Base-by-base conservation (phyloP, 1,140 invertebrate species). In the Neodiprion fabricii region DNA sequence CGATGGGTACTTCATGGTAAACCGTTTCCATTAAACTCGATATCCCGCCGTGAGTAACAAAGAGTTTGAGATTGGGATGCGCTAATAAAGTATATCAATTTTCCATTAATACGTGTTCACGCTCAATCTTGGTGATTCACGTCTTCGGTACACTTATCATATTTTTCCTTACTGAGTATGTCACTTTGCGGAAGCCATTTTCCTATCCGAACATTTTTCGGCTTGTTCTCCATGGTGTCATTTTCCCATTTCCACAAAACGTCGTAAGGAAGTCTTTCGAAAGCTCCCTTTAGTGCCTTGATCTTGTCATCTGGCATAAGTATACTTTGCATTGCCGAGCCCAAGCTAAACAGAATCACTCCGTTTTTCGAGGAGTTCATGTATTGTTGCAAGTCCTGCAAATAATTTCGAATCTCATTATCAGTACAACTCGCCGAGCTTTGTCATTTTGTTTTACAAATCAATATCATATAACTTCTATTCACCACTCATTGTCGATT, bases 101-200 rank as follows among this genome's bases (percentile, higher is more conserved):
- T 40, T 40, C 28, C 28, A 40, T 40, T 40, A 40, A 40, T 40
- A 40, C 1, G 28, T 67, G n/a, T 48, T 72, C 11, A 3, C 11
- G 68, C 10, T 67, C 14, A 14, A 66, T 65, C 28, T 28, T 48
- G 9, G n/a, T 28, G 11, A 47, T 74, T 73, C 28, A 40, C 28
- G 28, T 40, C 28, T 1, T 40, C 28, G 5, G 28, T 40, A 40
- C 28, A 67, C 70, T 7, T 67, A 21, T n/a, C 50, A 61, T 61
- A 72, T 23, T 75, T 73, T 11, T 69, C 73, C 73, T 74, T 75
- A 83, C 89, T 90, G 48, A 92, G 77, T 21, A 92, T 83, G 76
- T 91, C 91, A 67, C 89, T 89, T 78, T 92, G 92, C 11, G 91
- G 90, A 50, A 92, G 79, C 83, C 89, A 89, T 76, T 89, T 85